A percentile compares a stretch with the other conserved stretches of the same genome.
phyloP scores from a whole-genome alignment of 1,140 invertebrate genomes.

The Drosophila melanica region DNA sequence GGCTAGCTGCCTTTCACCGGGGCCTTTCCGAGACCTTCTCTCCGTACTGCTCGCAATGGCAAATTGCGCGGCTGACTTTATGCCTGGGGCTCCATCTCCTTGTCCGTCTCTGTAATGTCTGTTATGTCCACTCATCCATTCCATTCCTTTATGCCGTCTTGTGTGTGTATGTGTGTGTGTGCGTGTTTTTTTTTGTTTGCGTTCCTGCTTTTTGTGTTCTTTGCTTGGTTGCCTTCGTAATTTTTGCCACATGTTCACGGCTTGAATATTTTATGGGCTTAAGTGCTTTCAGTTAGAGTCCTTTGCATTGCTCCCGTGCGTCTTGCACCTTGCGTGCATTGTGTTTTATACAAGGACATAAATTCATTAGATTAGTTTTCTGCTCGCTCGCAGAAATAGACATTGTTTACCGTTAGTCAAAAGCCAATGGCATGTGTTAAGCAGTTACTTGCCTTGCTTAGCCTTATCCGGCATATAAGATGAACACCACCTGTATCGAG shows the following conservation, averaged over 20 bases:
- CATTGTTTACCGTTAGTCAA: slow-evolving; percentile 47
- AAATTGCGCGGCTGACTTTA: slow-evolving; percentile 54
- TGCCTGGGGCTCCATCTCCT: slow-evolving; percentile 17
- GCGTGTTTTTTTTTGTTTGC: slow-evolving; percentile 36
- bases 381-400: slow-evolving; percentile 8
- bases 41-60: slow-evolving; percentile 38
- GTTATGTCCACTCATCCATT: slow-evolving; percentile 53
- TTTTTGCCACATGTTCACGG: slow-evolving; percentile 78
- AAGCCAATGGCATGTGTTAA: slow-evolving; percentile 23
- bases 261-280: slow-evolving; percentile 81
- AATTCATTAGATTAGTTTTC: slow-evolving; percentile 74
- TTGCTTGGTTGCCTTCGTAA: slow-evolving; percentile 52
- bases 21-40: slow-evolving; percentile 11
- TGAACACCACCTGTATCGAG: slow-evolving; percentile 13
- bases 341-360: slow-evolving; percentile 49
- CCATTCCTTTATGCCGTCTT: slow-evolving; percentile 21
- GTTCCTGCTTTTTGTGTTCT: slow-evolving; percentile 49
- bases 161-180: slow-evolving; percentile 12
- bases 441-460: neutral
- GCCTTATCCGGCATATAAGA: slow-evolving; percentile 4
- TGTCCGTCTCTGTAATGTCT: slow-evolving; percentile 35
- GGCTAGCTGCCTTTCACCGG: slow-evolving; percentile 57
- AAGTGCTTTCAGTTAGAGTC: slow-evolving; percentile 78
- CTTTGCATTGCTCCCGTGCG: slow-evolving; percentile 55
- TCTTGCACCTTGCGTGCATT: slow-evolving; percentile 66